These are phyloP conservation scores for Pollenia angustigena DNA, from an alignment of 2,888 invertebrate species.

Conservation along the genomic window DNA sequence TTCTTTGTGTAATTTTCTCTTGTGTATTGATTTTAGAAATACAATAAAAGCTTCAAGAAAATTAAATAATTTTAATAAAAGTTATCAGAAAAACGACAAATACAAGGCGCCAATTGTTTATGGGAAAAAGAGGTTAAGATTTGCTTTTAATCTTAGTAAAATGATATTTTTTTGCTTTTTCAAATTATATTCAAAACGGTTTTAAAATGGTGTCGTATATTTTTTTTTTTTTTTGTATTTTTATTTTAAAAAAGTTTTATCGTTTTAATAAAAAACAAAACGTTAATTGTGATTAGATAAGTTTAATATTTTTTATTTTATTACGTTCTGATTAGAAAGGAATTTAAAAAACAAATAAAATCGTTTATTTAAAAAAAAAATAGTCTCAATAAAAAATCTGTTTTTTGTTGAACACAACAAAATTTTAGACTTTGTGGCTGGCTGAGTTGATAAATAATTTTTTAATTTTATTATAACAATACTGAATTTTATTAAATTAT, in stretches of 20 bases:
- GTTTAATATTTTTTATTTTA: conserved; percentile 9
- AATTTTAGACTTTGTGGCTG: conserved; percentile 23
- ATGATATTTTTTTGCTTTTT: not conserved
- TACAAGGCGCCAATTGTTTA: conserved; percentile 43
- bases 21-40: conserved; percentile 55
- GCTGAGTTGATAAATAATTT: not conserved
- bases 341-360: conserved; percentile 5
- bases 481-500: not conserved
- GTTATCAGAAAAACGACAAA: conserved; percentile 37
- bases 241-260: conserved; percentile 3
- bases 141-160: conserved; percentile 36
- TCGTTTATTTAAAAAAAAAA: not conserved
- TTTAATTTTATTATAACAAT: not conserved
- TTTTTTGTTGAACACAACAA: not conserved
- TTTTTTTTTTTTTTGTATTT: not conserved
- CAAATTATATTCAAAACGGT: not conserved
- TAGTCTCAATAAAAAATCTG: not conserved
- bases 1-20: conserved; percentile 40
- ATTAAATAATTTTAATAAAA: conserved; percentile 30
- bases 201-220: not conserved
- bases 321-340: not conserved
- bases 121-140: conserved; percentile 47
- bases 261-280: not conserved
- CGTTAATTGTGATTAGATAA: conserved; percentile 39
- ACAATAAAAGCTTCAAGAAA: conserved; percentile 14